Conservation (phyloP, 1,140 invertebrate genomes). For the Drosophila mayri region DNA sequence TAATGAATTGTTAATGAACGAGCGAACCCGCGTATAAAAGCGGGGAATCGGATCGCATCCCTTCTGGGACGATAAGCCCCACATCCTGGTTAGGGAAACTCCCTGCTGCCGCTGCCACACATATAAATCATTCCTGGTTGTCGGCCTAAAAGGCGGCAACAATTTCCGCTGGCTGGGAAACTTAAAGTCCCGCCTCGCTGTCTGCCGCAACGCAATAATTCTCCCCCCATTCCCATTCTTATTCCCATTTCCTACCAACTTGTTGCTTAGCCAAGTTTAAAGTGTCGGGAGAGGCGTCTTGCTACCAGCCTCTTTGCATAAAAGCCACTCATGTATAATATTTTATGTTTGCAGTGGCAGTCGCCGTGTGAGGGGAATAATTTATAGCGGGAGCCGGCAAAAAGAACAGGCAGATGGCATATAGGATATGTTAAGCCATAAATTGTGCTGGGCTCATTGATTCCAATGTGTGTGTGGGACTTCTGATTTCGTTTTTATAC, state of each 20-base stretch:
- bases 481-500: constrained; percentile 67
- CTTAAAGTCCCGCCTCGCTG: constrained; percentile 46
- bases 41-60: constrained; percentile 10
- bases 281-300: constrained; percentile 23
- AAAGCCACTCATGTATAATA: constrained; percentile 69
- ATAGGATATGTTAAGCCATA: constrained; percentile 55
- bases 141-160: constrained; percentile 69
- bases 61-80: constrained; percentile 11
- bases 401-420: constrained; percentile 38
- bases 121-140: constrained; percentile 51
- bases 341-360: constrained; percentile 57
- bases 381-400: constrained; percentile 54
- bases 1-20: constrained; percentile 54
- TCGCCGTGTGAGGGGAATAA: constrained; percentile 38
- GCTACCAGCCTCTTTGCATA: constrained; percentile 44
- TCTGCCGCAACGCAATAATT: constrained; percentile 26
- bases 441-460: constrained; percentile 67
- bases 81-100: neutral
- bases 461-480: constrained; percentile 45
- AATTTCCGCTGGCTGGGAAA: constrained; percentile 38
- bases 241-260: constrained; percentile 30
- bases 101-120: neutral
- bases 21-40: neutral
- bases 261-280: constrained; percentile 58
- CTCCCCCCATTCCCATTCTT: constrained; percentile 1